Percentiles rank a stretch among this genome's conserved stretches.
Evolutionary conservation across 2,888 invertebrate species (phyloP).

Genomic region (Thelaira solivaga): DNA sequence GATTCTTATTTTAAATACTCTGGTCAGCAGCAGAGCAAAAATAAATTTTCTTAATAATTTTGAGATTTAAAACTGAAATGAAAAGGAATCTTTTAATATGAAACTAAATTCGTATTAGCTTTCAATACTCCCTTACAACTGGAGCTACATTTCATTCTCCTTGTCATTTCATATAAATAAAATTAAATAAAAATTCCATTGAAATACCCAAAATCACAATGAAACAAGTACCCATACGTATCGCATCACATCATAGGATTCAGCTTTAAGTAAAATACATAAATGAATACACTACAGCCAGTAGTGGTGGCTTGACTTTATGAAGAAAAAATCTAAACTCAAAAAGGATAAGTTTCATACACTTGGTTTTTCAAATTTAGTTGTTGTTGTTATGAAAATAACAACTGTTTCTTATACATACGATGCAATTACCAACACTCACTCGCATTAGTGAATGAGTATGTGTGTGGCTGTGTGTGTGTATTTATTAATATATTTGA

Average conservation of each 20-base stretch:
- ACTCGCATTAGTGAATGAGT: background rate
- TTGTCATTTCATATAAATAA: conserved; percentile 8
- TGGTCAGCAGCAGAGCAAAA: too few species aligned
- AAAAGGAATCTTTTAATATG: too few species aligned
- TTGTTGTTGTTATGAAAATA: conserved; percentile 30
- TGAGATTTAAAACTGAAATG: too few species aligned
- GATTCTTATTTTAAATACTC: too few species aligned
- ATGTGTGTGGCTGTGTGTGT: background rate
- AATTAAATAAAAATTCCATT: conserved; percentile 22
- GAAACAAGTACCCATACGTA: conserved; percentile 27
- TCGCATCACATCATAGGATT: conserved; percentile 40
- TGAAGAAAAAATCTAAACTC: conserved; percentile 21
- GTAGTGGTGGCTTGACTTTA: background rate
- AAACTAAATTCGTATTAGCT: too few species aligned
- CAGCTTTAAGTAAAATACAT: conserved; percentile 20
- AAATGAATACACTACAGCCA: background rate
- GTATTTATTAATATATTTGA: conserved; percentile 1
- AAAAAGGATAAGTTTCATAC: conserved; percentile 50
- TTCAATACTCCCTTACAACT: too few species aligned
- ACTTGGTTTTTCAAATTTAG: conserved; percentile 41
- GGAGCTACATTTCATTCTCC: background rate
- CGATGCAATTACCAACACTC: background rate
- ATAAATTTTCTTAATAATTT: too few species aligned
- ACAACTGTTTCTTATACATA: conserved; percentile 8
- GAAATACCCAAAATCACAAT: conserved; percentile 42